These are phyloP conservation scores for Polylopha cassiicola DNA, from an alignment of 2,888 invertebrate species.

Conservation along the genomic window DNA sequence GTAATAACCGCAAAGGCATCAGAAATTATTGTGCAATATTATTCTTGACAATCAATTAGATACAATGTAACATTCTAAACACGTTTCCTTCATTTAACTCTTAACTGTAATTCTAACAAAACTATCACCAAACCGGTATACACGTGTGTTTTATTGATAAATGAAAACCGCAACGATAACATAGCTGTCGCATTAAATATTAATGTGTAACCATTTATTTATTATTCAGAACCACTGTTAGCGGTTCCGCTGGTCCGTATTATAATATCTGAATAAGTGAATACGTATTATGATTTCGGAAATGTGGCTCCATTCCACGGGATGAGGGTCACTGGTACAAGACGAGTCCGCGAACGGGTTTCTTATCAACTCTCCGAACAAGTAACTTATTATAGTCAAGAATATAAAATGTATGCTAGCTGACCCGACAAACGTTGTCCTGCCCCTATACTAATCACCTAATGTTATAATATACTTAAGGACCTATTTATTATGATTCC, in stretches of 20 bases:
- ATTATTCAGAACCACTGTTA: conserved; percentile 47
- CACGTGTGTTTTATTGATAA: conserved; percentile 12
- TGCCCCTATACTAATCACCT: too few relatives aligned
- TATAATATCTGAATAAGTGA: conserved; percentile 18
- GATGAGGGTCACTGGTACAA: conserved; percentile 15
- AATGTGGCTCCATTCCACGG: conserved; percentile 11
- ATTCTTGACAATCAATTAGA: too few relatives aligned
- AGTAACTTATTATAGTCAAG: too few relatives aligned
- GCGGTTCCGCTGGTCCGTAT: conserved; percentile 32
- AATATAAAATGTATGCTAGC: too few relatives aligned
- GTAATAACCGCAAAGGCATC: too few relatives aligned
- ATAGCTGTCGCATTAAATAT: conserved; percentile 27
- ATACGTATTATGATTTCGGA: conserved; percentile 18
- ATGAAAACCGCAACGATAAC: conserved; percentile 13
- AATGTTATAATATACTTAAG: too few relatives aligned
- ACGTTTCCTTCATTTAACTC: too few relatives aligned
- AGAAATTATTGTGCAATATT: too few relatives aligned
- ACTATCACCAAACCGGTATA: neutral
- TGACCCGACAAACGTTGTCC: too few relatives aligned
- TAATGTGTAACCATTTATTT: conserved; percentile 51
- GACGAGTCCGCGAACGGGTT: conserved; percentile 11
- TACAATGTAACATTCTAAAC: too few relatives aligned
- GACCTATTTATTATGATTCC: too few relatives aligned
- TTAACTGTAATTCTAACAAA: too few relatives aligned
- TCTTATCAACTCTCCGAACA: conserved; percentile 7